These are phyloP conservation scores for Montipora foliosa DNA, from an alignment of 64 coral and sea anemone genomes.

Conservation along the genomic window DNA sequence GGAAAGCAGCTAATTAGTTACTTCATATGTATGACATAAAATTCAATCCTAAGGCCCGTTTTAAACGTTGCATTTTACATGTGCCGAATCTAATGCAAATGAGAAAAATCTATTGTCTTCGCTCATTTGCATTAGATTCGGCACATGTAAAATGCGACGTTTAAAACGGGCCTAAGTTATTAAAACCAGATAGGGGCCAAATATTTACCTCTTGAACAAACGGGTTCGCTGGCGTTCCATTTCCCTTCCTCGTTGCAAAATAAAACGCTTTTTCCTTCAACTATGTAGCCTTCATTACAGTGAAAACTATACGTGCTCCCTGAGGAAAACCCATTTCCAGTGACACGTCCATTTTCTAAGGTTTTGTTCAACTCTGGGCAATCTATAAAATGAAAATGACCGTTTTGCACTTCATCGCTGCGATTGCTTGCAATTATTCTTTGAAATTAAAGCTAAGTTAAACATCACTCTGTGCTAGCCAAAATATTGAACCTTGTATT, in stretches of 20 bases:
- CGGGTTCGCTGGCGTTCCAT: constrained; percentile 20
- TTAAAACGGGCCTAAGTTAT: neutral
- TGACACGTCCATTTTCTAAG: neutral
- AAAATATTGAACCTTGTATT: too few species aligned
- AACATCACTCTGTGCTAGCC: too few species aligned
- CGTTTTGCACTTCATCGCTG: neutral
- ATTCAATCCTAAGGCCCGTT: too few species aligned
- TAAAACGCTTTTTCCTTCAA: neutral
- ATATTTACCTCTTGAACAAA: constrained; percentile 18
- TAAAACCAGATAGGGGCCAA: too few species aligned
- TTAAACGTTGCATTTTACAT: too few species aligned
- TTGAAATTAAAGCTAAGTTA: too few species aligned
- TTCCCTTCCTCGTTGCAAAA: neutral
- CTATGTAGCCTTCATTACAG: constrained; percentile 19
- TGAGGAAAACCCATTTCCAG: constrained; percentile 6
- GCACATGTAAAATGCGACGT: neutral
- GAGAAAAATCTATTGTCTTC: too few species aligned
- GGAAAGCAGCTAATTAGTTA: too few species aligned
- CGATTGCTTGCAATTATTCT: too few species aligned
- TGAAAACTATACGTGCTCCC: constrained; percentile 4
- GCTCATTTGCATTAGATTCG: too few species aligned
- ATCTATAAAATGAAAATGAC: neutral
- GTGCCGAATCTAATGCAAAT: too few species aligned
- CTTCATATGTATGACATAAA: too few species aligned
- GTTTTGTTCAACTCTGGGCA: constrained; percentile 21